Conservation (phyloP, 1,140 invertebrate species). For the Brachystomella parvula region DNA sequence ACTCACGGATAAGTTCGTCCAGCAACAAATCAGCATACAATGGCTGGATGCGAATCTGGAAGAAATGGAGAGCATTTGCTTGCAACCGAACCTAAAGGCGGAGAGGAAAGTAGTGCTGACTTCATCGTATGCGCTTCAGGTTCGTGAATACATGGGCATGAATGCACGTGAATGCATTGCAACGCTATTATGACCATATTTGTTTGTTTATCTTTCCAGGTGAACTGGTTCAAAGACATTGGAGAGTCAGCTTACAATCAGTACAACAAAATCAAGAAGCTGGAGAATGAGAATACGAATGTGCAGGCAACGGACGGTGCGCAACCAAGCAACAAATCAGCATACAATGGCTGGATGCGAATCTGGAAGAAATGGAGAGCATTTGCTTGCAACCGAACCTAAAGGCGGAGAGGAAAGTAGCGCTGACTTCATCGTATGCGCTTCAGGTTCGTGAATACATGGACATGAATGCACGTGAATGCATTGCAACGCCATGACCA, state of each 20-base stretch:
- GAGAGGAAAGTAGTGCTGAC: conserved; percentile 45
- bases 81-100: conserved; percentile 48
- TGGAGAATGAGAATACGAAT: conserved; percentile 48
- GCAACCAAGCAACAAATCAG: conserved; percentile 37
- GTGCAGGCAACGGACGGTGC: conserved; percentile 41
- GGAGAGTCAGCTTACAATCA: conserved; percentile 56
- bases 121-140: conserved; percentile 54
- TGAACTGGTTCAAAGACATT: conserved; percentile 51
- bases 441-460: conserved; percentile 50
- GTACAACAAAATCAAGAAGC: conserved; percentile 53
- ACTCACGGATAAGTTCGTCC: conserved; percentile 18
- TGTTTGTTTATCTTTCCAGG: conserved; percentile 40
- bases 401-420: conserved; percentile 41
- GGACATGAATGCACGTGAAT: background rate
- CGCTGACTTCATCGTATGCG: conserved; percentile 49
- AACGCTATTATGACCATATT: no score
- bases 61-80: conserved; percentile 49
- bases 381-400: conserved; percentile 51
- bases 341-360: conserved; percentile 55
- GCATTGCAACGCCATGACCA: background rate
- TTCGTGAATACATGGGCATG: conserved; percentile 39
- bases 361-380: conserved; percentile 52
- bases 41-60: conserved; percentile 56
- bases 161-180: background rate
- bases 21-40: conserved; percentile 46